Evolutionary conservation across 2,797 vertebrate genomes (phyloP), one percentile per base, ranked within the genome.

Genomic region (Poeciliopsis gracilis): DNA sequence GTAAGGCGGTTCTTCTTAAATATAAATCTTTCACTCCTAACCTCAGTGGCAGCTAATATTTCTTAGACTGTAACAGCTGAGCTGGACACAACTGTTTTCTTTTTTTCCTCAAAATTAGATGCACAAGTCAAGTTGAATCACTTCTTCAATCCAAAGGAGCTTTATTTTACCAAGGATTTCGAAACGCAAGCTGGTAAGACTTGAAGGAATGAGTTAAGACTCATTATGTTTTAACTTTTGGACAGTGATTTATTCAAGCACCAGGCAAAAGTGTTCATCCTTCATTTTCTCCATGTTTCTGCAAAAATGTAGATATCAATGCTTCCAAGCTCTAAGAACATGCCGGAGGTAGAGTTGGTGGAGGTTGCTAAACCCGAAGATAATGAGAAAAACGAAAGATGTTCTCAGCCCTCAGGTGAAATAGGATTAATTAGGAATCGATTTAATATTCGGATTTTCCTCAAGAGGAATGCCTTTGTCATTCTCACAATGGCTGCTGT

Each of bases 381-480:
- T 49, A 87, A 33, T 9, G 49, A 57, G 45, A 43, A 38, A 12
- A 61, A 45, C 6, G 4, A 11, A 2, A 46, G 30, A 51, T 67
- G 23, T 41, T n/a, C 75, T 53, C 61, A 67, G 33, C 12, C 20
- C n/a, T 49, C 15, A 49, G 25, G 1, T 93, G 0, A 80, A 89
- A 0, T 83, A 90, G 15, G 88, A 87, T 57, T 90, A 88, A 75
- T 90, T 92, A 55, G 81, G 85, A 57, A 81, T 94, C 7, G 38
- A 57, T 47, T 81, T 84, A 90, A 85, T 85, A 61, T 94, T 10
- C 72, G 83, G 23, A 87, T 80, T 73, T 95, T 95, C 89, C 72
- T 97, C 57, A 84, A 90, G 67, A 90, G 90, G 75, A 96, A 97
- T 0, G 92, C 95, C 80, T 97, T 97, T 0, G 95, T 96, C 76